Percentiles rank a stretch among this genome's conserved stretches.
Conservation (phyloP, 2,113 vertebrate species). For the Martes martes region DNA sequence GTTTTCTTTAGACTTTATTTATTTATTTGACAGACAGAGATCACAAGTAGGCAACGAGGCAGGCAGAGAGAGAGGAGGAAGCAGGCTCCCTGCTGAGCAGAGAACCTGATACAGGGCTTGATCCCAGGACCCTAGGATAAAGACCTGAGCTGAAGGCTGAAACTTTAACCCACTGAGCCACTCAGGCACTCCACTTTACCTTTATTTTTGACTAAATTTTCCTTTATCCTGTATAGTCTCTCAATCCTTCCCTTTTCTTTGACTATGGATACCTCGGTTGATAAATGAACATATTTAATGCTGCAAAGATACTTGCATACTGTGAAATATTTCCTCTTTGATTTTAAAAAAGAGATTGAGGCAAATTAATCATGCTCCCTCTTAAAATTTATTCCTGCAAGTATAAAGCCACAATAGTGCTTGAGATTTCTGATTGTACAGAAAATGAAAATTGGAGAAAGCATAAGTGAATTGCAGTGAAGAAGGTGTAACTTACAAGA, state of each 20-base stretch:
- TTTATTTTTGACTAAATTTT: not conserved
- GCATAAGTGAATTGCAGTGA: not conserved
- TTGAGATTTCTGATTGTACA: not conserved
- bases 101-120: too few relatives aligned
- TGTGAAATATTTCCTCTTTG: constrained; percentile 34
- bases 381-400: constrained; percentile 11
- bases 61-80: too few relatives aligned
- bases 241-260: not conserved
- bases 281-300: not conserved
- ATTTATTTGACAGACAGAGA: too few relatives aligned
- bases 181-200: not conserved
- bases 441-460: constrained; percentile 44
- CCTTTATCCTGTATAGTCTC: not conserved
- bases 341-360: not conserved
- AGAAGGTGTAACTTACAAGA: not conserved
- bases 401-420: not conserved
- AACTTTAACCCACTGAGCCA: too few relatives aligned
- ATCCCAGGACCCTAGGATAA: too few relatives aligned
- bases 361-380: not conserved
- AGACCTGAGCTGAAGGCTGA: too few relatives aligned
- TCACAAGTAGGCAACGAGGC: too few relatives aligned
- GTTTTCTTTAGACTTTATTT: too few relatives aligned
- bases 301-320: not conserved
- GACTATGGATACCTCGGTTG: not conserved
- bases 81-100: too few relatives aligned